A percentile compares a stretch with the other conserved stretches of the same genome.
These are phyloP conservation scores for Scaptodrosophila latifasciaeformis DNA, from an alignment of 2,888 invertebrate species.

Conservation along the genomic window DNA sequence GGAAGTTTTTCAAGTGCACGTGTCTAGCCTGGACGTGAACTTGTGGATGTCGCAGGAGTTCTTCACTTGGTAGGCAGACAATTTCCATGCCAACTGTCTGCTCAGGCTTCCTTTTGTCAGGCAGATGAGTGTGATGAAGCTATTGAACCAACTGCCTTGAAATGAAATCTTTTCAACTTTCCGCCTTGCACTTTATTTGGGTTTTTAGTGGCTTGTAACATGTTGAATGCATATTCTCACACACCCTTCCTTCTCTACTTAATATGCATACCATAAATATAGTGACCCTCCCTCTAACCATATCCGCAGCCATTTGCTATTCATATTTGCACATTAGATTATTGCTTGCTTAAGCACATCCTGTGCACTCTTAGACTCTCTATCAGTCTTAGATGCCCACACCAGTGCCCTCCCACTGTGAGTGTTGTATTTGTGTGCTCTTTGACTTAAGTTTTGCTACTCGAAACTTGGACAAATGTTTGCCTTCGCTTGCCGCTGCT, in stretches of 20 bases:
- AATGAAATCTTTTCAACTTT: constrained; percentile 2
- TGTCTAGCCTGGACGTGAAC: constrained; percentile 29
- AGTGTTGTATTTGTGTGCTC: constrained; percentile 25
- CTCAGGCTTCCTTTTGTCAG: neutral
- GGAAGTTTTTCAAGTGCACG: constrained; percentile 55
- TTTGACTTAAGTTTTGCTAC: constrained; percentile 42
- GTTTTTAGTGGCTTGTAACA: constrained; percentile 52
- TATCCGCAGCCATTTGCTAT: constrained; percentile 37
- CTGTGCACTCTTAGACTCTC: constrained; percentile 7
- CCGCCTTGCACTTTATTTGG: constrained; percentile 33
- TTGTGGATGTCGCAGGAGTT: constrained; percentile 18
- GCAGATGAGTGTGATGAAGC: constrained; percentile 36
- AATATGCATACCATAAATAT: no score
- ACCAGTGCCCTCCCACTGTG: neutral
- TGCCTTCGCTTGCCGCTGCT: constrained; percentile 23
- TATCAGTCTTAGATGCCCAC: neutral
- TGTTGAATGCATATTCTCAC: constrained; percentile 42
- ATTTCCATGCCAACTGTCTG: neutral
- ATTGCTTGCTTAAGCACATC: constrained; percentile 63
- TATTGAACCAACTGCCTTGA: constrained; percentile 45
- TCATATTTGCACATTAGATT: constrained; percentile 69
- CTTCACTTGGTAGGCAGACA: no score
- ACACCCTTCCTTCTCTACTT: no score
- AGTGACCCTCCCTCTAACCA: constrained; percentile 2
- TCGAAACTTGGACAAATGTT: constrained; percentile 46